These are phyloP conservation scores for Pelodiscus sinensis DNA, from an alignment of 2,113 vertebrate species.

Conservation along the genomic window DNA sequence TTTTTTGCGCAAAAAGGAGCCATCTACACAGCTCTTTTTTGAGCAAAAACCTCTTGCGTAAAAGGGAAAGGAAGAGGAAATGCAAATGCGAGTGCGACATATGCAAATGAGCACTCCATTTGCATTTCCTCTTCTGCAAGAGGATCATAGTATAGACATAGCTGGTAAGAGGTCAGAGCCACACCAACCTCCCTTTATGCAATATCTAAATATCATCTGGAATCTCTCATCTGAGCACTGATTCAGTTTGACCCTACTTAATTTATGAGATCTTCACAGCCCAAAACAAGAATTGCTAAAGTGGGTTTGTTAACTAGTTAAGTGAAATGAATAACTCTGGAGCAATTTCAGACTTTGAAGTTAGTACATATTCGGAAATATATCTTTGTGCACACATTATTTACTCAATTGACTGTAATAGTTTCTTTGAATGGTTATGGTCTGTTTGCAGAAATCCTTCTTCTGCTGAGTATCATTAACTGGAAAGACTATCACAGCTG, in stretches of 20 bases:
- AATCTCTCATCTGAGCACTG: neutral
- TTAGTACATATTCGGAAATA: neutral
- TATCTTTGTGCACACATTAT: constrained; percentile 9
- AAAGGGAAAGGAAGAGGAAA: no score
- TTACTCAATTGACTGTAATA: constrained; percentile 30
- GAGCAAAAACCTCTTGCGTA: no score
- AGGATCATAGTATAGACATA: no score
- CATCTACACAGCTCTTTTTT: no score
- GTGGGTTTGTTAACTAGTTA: neutral
- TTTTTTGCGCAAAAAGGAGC: no score
- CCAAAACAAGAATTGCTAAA: neutral
- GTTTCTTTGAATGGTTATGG: neutral
- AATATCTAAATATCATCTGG: fast-evolving
- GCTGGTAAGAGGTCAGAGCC: fast-evolving
- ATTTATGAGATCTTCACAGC: neutral
- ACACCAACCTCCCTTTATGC: no score
- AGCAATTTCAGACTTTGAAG: constrained; percentile 8
- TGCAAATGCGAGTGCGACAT: no score
- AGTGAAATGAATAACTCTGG: neutral
- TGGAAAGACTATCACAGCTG: neutral
- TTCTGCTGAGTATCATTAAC: neutral
- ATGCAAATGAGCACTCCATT: no score
- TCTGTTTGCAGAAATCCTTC: constrained; percentile 20
- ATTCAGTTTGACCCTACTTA: neutral
- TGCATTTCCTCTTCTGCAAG: no score